A percentile compares a stretch with the other conserved stretches of the same genome.
Evolutionary conservation across 2,113 vertebrate genomes (phyloP).

Genomic region (Equus przewalskii): DNA sequence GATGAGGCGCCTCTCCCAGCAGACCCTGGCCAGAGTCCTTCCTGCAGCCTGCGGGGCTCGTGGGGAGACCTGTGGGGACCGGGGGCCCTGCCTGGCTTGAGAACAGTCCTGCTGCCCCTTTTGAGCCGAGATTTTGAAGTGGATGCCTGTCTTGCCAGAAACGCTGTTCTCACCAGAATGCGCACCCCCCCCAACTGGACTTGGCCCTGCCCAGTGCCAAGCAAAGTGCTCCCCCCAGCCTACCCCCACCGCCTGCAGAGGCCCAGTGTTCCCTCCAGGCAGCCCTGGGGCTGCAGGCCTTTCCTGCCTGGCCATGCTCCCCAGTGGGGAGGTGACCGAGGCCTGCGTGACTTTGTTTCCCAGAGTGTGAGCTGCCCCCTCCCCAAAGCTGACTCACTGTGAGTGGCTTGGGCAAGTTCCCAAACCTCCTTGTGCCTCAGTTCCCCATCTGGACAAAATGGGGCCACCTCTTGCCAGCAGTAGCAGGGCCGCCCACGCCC

Average conservation of each 20-base stretch:
- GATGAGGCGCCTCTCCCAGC: not conserved
- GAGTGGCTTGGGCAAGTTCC: slow-evolving; percentile 85
- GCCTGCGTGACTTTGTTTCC: slow-evolving; percentile 41
- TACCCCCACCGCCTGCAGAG: not conserved
- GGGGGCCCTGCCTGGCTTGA: slow-evolving; percentile 62
- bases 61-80: not conserved
- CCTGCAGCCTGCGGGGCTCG: not conserved
- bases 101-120: slow-evolving; percentile 82
- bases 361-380: slow-evolving; percentile 51
- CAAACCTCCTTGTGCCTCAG: slow-evolving; percentile 85
- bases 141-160: slow-evolving; percentile 91
- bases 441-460: slow-evolving; percentile 87
- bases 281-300: not conserved
- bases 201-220: slow-evolving; percentile 42
- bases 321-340: not conserved
- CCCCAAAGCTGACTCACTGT: slow-evolving; percentile 83
- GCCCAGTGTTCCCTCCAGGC: not conserved
- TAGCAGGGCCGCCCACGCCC: slow-evolving; percentile 80
- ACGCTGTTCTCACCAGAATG: slow-evolving; percentile 85
- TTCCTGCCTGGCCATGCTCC: slow-evolving; percentile 38
- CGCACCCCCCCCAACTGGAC: not conserved
- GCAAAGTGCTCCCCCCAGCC: not conserved
- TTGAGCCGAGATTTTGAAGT: slow-evolving; percentile 88
- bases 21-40: not conserved
- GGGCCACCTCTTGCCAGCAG: slow-evolving; percentile 86